Evolutionary conservation across 2,113 vertebrate species (phyloP).

Genomic region (Oryzias melastigma): DNA sequence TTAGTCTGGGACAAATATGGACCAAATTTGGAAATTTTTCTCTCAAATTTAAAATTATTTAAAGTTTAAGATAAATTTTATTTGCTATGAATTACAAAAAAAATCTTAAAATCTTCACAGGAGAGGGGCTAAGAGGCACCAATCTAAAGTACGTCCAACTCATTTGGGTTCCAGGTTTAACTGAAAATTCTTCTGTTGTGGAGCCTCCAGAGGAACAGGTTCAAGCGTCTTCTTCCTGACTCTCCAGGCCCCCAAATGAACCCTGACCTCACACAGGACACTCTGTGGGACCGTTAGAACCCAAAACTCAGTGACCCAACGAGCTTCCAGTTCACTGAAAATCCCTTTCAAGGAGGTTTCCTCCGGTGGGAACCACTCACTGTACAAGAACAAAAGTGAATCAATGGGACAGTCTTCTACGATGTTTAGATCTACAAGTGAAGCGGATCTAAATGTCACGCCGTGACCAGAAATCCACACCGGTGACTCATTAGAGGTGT

Average conservation of each 20-base stretch:
- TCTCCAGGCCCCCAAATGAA: not conserved
- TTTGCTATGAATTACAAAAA: too few relatives aligned
- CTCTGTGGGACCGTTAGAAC: not conserved
- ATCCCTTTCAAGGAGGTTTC: slow-evolving; percentile 9
- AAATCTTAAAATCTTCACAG: too few relatives aligned
- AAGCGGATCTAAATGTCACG: not conserved
- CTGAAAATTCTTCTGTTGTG: too few relatives aligned
- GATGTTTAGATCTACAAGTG: not conserved
- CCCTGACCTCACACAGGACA: not conserved
- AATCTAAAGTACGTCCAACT: too few relatives aligned
- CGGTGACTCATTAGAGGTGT: not conserved
- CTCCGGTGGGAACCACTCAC: not conserved
- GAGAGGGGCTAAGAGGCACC: too few relatives aligned
- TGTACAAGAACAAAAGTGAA: slow-evolving; percentile 13
- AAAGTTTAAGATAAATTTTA: too few relatives aligned
- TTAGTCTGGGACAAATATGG: too few relatives aligned
- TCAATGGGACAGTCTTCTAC: slow-evolving; percentile 4
- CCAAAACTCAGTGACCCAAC: not conserved
- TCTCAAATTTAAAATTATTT: too few relatives aligned
- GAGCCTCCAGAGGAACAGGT: not conserved
- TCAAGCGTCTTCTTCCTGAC: rapidly evolving
- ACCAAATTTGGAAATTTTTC: too few relatives aligned
- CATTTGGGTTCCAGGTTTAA: too few relatives aligned
- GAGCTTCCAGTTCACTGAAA: slow-evolving; percentile 27
- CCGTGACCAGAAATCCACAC: not conserved